These are phyloP conservation scores for Odocoileus hemionus DNA, from an alignment of 2,113 vertebrate genomes.

Conservation along the genomic window DNA sequence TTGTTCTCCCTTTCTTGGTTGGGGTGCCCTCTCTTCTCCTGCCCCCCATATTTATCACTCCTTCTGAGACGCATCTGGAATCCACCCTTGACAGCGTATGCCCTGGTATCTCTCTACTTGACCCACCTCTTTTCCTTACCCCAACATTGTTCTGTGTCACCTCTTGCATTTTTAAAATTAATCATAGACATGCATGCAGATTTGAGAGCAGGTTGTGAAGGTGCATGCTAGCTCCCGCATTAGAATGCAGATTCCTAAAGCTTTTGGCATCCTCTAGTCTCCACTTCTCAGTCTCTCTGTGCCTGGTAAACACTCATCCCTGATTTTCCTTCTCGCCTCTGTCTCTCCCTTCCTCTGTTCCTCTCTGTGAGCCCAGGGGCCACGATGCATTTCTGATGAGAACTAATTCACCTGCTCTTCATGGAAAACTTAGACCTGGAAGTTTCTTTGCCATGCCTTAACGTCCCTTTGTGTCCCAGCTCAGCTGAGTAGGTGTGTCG, in stretches of 20 bases:
- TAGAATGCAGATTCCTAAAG: neutral
- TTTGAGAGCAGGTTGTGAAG: neutral
- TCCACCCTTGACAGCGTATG: rapidly evolving
- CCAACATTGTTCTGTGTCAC: neutral
- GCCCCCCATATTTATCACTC: rapidly evolving
- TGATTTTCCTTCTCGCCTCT: neutral
- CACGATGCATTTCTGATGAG: rapidly evolving
- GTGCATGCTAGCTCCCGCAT: rapidly evolving
- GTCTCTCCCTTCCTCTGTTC: neutral
- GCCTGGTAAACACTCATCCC: rapidly evolving
- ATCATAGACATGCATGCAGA: rapidly evolving
- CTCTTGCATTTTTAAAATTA: neutral
- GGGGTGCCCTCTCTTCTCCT: neutral
- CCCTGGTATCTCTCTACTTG: neutral
- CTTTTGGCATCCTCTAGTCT: neutral
- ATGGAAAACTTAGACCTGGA: neutral
- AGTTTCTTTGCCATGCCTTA: no score
- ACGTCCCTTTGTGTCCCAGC: rapidly evolving
- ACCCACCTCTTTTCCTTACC: neutral
- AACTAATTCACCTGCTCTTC: neutral
- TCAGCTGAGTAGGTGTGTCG: rapidly evolving
- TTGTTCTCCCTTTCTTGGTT: rapidly evolving
- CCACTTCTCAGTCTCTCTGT: rapidly evolving
- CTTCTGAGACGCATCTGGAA: neutral
- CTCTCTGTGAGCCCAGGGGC: neutral